phyloP scores from a whole-genome alignment of 1,140 invertebrate species.

The Thrips palmi region DNA sequence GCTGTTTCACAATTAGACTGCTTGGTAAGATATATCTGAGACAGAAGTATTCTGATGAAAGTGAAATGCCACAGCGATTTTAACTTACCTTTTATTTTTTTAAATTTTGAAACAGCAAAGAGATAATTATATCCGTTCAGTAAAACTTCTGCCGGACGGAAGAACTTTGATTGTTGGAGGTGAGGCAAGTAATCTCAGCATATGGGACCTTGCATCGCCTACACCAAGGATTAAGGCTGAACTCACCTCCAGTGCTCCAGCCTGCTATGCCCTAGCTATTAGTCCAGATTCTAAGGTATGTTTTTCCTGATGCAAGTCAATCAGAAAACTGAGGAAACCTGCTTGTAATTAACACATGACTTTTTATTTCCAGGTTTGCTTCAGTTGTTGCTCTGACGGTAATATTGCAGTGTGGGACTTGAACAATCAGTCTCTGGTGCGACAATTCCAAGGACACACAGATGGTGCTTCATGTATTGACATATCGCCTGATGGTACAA shows the following conservation, averaged over 20 bases:
- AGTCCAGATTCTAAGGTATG: slow-evolving; percentile 71
- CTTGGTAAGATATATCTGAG: slow-evolving; percentile 26
- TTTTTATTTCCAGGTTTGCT: slow-evolving; percentile 40
- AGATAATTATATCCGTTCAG: slow-evolving; percentile 81
- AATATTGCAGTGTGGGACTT: slow-evolving; percentile 96
- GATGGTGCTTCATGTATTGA: slow-evolving; percentile 96
- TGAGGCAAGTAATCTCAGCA: slow-evolving; percentile 73
- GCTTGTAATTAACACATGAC: slow-evolving; percentile 7
- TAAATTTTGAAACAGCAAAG: slow-evolving; percentile 30
- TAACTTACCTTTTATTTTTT: slow-evolving; percentile 12
- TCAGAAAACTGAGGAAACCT: background rate
- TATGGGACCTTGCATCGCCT: slow-evolving; percentile 72
- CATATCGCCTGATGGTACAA: slow-evolving; percentile 84
- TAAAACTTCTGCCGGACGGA: slow-evolving; percentile 79
- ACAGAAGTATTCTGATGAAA: background rate
- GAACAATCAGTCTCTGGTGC: slow-evolving; percentile 79
- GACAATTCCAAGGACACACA: slow-evolving; percentile 87
- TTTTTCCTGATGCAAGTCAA: slow-evolving; percentile 1
- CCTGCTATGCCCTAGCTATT: slow-evolving; percentile 80
- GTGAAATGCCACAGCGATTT: background rate
- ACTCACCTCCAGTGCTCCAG: slow-evolving; percentile 87
- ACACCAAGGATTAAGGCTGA: slow-evolving; percentile 83
- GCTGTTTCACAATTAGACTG: slow-evolving; percentile 70
- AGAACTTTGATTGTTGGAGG: slow-evolving; percentile 81
- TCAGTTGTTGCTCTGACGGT: slow-evolving; percentile 93